Evolutionary conservation across 2,113 vertebrate genomes (phyloP).

Genomic region (Macquaria australasica): DNA sequence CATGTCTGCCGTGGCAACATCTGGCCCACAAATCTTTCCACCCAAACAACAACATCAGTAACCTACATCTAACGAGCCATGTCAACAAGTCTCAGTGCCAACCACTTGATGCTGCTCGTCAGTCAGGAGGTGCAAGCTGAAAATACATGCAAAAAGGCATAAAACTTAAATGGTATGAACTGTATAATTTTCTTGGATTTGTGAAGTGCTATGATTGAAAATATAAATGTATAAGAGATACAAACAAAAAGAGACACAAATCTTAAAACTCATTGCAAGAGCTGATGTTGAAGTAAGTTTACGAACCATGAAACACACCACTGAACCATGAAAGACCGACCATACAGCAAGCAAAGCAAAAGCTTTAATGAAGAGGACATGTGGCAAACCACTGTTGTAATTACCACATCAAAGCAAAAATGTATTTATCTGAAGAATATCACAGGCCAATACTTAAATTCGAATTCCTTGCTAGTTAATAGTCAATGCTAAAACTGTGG

Average conservation of each 20-base stretch:
- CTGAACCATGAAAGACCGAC: background rate
- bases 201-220: background rate
- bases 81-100: background rate
- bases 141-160: background rate
- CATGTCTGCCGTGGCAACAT: background rate
- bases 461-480: background rate
- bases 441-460: no score
- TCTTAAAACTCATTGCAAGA: background rate
- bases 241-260: background rate
- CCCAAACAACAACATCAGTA: background rate
- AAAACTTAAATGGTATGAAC: background rate
- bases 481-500: background rate
- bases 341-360: background rate
- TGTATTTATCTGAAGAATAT: background rate
- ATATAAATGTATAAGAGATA: background rate
- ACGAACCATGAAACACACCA: background rate
- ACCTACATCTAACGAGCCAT: background rate
- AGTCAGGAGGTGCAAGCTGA: background rate
- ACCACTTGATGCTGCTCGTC: background rate
- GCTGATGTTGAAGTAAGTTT: background rate
- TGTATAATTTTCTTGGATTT: background rate
- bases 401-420: background rate
- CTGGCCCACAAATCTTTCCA: slow-evolving; percentile 6
- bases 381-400: background rate
- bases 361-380: background rate